Evolutionary conservation across 2,888 invertebrate genomes (phyloP), one percentile per base, ranked within the genome.

Genomic region (Melanchra persicariae): DNA sequence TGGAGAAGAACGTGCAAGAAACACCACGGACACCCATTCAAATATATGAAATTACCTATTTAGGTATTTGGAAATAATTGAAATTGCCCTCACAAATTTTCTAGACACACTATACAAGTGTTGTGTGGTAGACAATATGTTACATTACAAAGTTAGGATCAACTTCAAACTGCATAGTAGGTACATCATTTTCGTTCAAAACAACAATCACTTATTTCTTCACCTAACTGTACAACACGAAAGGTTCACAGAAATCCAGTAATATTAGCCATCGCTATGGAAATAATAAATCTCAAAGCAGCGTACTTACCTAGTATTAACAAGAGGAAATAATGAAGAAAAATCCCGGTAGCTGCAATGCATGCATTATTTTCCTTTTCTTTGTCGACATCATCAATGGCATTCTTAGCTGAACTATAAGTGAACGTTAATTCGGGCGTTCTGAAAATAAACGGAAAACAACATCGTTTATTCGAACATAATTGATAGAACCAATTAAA

Each of bases 221-320:
- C 37, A 72, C 7, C 52, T n/a, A 3, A 8, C 1, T 45, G 2
- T 34, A 22, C n/a, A 37, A 58, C 7, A 34, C 3, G n/a, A 70
- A 34, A 40, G 5, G 1, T 43, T 47, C 3, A 15, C 12, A 72
- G 43, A 51, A 58, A 0, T 15, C n/a, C 9, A 34, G 40, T 69
- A 30, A 54, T 34, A 62, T 34, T 22, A 34, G 19, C 7, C 10
- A 2, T 19, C 7, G 9, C 55, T 57, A 22, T 34, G 19, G 3
- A 17, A 43, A 52, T n/a, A 49, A 22, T 19, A 43, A 26, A 54
- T 54, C 3, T 62, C 37, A 49, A 63, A 59, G 17, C 19, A 54
- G 6, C n/a, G 12, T 45, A 89, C 91, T 91, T 80, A 91, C 91
- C 90, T 69, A 90, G 74, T 81, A 88, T 58, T 45, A 83, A 37